Base-by-base conservation (phyloP, 2,797 vertebrate species). In the Periophthalmus magnuspinnatus region DNA sequence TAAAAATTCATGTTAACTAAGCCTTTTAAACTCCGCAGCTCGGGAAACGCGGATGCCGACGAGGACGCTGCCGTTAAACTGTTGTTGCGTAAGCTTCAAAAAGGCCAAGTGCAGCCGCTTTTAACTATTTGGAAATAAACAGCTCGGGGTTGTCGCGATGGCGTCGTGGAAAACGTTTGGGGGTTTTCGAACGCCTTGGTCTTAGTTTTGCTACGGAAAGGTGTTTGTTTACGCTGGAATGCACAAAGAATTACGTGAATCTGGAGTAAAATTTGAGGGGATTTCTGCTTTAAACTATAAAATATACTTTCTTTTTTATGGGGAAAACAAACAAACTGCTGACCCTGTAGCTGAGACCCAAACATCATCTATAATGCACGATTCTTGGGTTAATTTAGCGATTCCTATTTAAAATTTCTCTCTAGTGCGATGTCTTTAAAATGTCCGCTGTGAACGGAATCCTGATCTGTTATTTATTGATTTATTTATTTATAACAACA, bases 1-100 rank as follows among this genome's bases (percentile, higher is more conserved):
- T 74, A 72, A 80, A 80, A 70, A 83, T 82, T 69, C 47, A 83
- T 79, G 76, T 78, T 80, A 75, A 75, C 67, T 79, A 66, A 78
- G 58, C 58, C 56, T 76, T 69, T 55, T 45, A 73, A 77, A 71
- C 64, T 52, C 63, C 13, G 47, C 28, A 41, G 10, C 21, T 22
- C 57, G 62, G 62, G 62, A 68, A 36, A 33, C 66, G 62, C 70
- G 57, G 57, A 64, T 62, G 54, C 41, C 34, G 62, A 33, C 57
- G 48, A 50, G 64, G 41, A 50, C 59, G 34, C 34, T 38, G 59
- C 14, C 41, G 14, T 28, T 64, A 64, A 64, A 64, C 62, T 68
- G 54, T 11, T 34, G 21, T 33, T 67, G 38, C 62, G 22, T 47
- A 64, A 64, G 62, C 62, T 64, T 5, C 16, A 47, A 47, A n/a